Conservation (phyloP, 2,797 vertebrate genomes). For the Trachops cirrhosus region DNA sequence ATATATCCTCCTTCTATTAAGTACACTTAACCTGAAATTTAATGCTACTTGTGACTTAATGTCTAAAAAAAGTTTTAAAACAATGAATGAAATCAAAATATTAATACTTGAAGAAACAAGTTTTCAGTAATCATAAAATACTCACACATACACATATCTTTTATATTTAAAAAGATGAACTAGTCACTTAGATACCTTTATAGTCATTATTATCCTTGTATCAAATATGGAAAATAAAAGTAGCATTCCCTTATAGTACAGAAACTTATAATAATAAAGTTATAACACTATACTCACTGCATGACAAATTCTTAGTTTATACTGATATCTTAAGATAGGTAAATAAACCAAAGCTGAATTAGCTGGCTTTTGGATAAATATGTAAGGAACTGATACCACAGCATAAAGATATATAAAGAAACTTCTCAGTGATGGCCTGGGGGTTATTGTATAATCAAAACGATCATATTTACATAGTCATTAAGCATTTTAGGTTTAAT, state of each 20-base stretch:
- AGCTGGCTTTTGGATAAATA: not conserved
- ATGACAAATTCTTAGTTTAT: not conserved
- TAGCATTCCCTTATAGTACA: not conserved
- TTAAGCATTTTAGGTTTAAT: not conserved
- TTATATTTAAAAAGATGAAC: slow-evolving; percentile 3
- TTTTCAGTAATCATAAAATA: not conserved
- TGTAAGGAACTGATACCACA: not conserved
- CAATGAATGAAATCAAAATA: slow-evolving; percentile 14
- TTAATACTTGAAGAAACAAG: not conserved
- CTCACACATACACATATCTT: not conserved
- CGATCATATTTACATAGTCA: not conserved
- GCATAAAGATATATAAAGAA: not conserved
- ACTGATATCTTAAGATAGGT: not conserved
- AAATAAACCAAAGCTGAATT: not conserved
- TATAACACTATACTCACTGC: not conserved
- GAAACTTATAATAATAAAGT: slow-evolving; percentile 1
- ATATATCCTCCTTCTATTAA: slow-evolving; percentile 13
- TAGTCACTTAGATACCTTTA: not conserved
- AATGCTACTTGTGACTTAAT: not conserved
- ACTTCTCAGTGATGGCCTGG: not conserved
- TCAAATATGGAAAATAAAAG: slow-evolving; percentile 11
- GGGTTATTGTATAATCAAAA: not conserved
- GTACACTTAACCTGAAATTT: not conserved
- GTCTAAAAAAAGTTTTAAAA: not conserved
- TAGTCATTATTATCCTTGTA: not conserved